These are phyloP conservation scores for Anoplolepis gracilipes DNA, from an alignment of 1,140 invertebrate genomes.

Conservation along the genomic window DNA sequence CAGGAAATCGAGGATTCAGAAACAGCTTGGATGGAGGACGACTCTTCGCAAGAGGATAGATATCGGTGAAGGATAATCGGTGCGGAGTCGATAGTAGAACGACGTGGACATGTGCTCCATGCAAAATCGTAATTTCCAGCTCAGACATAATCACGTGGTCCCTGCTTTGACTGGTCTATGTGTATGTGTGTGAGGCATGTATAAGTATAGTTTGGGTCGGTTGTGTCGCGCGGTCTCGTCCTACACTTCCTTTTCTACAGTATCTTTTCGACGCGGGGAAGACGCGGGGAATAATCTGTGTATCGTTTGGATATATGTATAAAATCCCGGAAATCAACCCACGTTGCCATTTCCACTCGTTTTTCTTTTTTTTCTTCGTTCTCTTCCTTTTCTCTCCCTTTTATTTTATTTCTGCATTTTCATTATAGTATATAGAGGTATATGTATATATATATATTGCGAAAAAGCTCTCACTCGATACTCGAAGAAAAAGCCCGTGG, in stretches of 20 bases:
- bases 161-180: slow-evolving; percentile 86
- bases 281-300: slow-evolving; percentile 13
- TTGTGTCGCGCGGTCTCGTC: slow-evolving; percentile 64
- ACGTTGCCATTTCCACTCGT: slow-evolving; percentile 35
- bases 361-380: slow-evolving; percentile 35
- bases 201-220: slow-evolving; percentile 67
- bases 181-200: slow-evolving; percentile 80
- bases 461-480: slow-evolving; percentile 66
- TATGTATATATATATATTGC: slow-evolving; percentile 56
- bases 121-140: slow-evolving; percentile 85
- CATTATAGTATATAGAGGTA: slow-evolving; percentile 30
- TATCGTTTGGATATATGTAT: slow-evolving; percentile 28
- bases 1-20: slow-evolving; percentile 2
- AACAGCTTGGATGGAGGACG: slow-evolving; percentile 2
- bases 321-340: background rate
- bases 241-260: slow-evolving; percentile 51
- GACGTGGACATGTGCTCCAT: slow-evolving; percentile 83
- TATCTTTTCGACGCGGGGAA: slow-evolving; percentile 5
- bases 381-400: slow-evolving; percentile 36
- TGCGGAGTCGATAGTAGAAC: slow-evolving; percentile 85
- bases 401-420: slow-evolving; percentile 34
- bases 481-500: slow-evolving; percentile 71
- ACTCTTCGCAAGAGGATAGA: background rate
- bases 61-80: slow-evolving; percentile 46
- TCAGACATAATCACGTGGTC: slow-evolving; percentile 87